Base-by-base conservation (phyloP, 2,888 invertebrate genomes). In the Eledona agricola region DNA sequence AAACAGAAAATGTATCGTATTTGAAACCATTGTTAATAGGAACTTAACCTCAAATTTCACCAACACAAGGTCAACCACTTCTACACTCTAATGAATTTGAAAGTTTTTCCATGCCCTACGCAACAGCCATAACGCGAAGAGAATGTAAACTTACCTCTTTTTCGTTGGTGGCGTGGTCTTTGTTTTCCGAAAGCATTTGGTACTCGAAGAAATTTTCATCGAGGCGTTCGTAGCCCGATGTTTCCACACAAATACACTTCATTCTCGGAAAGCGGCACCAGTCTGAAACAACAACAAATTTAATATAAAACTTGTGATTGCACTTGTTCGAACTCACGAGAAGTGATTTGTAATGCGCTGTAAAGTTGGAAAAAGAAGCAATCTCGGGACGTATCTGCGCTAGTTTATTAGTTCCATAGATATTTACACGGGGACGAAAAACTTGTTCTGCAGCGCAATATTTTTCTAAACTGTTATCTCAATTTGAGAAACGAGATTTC, bases 251-350 rank as follows among this genome's bases (percentile, higher is more conserved):
- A 22, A 67, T 65, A 64, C 74, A 74, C 59, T 68, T 71, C 62
- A 68, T 71, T 42, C 67, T 65, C 10, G 74, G 72, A 60, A 72
- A 72, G 10, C 69, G 68, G 56, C 73, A 73, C 66, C 66, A 71
- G 57, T 68, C 74, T 74, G 69, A 20, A 73, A 73, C 46, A 58
- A 73, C 46, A 58, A 59, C 55, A 60, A 46, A 40, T 29, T 40
- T 40, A 28, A 40, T 40, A 40, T 40, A 15, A 28, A 40, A 40
- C 16, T 40, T 37, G 23, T 11, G 26, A 16, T 40, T 17, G 40
- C n/a, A 26, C 15, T 37, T 37, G n/a, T 20, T 40, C 19, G 7
- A 9, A 40, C 15, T 25, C 25, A 40, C 26, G 15, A 11, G 7
- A 34, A 34, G 19, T 16, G 19, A 28, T 28, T 28, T 28, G 28